phyloP scores from a whole-genome alignment of 2,113 vertebrate genomes.

The Blennius ocellaris region DNA sequence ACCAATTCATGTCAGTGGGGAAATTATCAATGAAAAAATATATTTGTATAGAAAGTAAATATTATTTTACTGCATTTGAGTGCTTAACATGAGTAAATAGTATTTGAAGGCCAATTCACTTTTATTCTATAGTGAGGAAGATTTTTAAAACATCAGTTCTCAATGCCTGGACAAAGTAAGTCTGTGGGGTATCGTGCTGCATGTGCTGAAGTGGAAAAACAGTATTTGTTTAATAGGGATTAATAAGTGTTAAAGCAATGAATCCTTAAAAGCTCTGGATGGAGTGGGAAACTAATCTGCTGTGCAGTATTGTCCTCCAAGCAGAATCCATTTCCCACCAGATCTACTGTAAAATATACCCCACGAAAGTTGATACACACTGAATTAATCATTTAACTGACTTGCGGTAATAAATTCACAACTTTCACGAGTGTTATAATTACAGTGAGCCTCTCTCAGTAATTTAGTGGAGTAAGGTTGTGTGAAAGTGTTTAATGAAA shows the following conservation, averaged over 20 bases:
- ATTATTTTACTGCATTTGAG: no score
- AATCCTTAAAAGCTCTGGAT: neutral
- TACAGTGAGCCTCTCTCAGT: neutral
- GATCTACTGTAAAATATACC: neutral
- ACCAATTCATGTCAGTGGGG: no score
- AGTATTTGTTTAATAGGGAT: no score
- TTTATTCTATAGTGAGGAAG: no score
- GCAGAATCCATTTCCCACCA: conserved; percentile 1
- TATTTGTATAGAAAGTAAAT: no score
- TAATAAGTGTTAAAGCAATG: neutral
- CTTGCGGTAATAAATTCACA: neutral
- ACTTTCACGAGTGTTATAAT: neutral
- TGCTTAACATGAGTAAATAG: no score
- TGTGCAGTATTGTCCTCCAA: neutral
- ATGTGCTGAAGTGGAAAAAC: no score
- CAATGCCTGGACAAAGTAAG: no score
- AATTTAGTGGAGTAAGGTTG: neutral
- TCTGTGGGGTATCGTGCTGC: no score
- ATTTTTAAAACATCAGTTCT: no score
- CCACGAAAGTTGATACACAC: conserved; percentile 5
- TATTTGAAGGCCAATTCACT: no score
- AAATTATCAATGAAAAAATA: no score
- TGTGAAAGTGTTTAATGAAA: neutral
- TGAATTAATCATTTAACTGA: neutral
- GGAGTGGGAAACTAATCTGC: conserved; percentile 13